Percentiles rank a stretch among this genome's conserved stretches.
Conservation (phyloP, 1,140 invertebrate species). For the Atopsyche davidsoni region DNA sequence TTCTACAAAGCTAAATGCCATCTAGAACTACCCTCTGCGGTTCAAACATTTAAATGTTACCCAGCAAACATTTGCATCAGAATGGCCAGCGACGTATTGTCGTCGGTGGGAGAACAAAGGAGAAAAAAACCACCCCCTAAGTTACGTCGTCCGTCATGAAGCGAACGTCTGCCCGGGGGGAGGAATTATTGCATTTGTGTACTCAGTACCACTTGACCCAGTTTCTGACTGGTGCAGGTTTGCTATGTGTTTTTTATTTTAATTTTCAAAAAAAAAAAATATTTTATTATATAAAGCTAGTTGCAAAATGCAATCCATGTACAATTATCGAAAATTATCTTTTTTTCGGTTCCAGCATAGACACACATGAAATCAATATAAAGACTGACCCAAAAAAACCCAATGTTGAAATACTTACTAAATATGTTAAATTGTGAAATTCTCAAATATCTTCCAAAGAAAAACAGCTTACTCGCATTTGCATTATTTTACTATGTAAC, state of each 20-base stretch:
- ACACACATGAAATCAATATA: no score
- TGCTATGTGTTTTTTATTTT: neutral
- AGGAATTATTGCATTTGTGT: neutral
- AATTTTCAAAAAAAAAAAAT: neutral
- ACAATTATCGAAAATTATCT: no score
- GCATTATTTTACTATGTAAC: no score
- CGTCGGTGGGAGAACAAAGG: neutral
- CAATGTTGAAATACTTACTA: no score
- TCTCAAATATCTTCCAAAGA: no score
- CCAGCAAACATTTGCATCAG: constrained; percentile 19
- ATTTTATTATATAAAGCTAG: neutral
- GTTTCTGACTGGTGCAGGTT: neutral
- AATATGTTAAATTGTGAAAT: no score
- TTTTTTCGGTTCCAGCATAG: no score
- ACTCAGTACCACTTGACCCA: no score
- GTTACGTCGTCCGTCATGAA: neutral
- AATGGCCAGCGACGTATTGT: constrained; percentile 16
- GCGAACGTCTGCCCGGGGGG: neutral
- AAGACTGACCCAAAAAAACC: no score
- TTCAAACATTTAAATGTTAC: constrained; percentile 22
- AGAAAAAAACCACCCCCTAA: constrained; percentile 4
- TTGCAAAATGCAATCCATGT: no score
- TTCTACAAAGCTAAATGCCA: constrained; percentile 16
- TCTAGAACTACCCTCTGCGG: constrained; percentile 6
- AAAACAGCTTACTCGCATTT: no score